These are phyloP conservation scores for Cryptocephalus primarius DNA, from an alignment of 2,888 invertebrate species.

Conservation along the genomic window DNA sequence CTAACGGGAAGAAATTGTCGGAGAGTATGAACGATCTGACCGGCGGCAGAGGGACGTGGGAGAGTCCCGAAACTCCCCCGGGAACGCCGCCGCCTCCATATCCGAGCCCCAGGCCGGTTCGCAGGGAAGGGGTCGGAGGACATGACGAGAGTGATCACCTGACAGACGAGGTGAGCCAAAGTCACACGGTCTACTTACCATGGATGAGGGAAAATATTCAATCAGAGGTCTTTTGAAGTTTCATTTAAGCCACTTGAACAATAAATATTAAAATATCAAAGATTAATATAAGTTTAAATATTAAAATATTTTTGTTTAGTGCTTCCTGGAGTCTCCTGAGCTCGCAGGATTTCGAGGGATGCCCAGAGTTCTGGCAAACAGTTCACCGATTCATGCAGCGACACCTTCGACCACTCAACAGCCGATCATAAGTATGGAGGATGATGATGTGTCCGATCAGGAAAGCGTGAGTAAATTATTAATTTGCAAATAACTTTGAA, in stretches of 20 bases:
- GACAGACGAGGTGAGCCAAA: conserved; percentile 15
- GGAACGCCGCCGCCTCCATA: conserved; percentile 88
- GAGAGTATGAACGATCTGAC: conserved; percentile 51
- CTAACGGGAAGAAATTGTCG: conserved; percentile 42
- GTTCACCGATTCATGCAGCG: conserved; percentile 35
- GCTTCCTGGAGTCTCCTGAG: conserved; percentile 31
- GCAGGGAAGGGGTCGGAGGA: conserved; percentile 21
- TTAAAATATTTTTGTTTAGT: conserved; percentile 12
- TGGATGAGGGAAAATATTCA: too few species aligned
- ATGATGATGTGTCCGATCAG: conserved; percentile 83
- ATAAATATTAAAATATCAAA: too few species aligned
- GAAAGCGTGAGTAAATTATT: conserved; percentile 52
- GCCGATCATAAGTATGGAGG: conserved; percentile 91
- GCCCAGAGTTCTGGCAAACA: conserved; percentile 23
- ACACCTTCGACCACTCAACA: conserved; percentile 47
- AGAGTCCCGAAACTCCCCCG: conserved; percentile 33
- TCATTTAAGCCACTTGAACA: too few species aligned
- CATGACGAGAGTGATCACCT: conserved; percentile 14
- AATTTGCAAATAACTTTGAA: not conserved
- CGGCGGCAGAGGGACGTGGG: conserved; percentile 33
- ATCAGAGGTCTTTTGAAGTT: too few species aligned
- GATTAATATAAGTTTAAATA: too few species aligned
- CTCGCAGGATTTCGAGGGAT: conserved; percentile 26
- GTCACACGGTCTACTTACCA: too few species aligned
- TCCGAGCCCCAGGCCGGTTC: conserved; percentile 35